Base-by-base conservation (phyloP, 64 coral and sea anemone species). In the Montipora efflorescens region DNA sequence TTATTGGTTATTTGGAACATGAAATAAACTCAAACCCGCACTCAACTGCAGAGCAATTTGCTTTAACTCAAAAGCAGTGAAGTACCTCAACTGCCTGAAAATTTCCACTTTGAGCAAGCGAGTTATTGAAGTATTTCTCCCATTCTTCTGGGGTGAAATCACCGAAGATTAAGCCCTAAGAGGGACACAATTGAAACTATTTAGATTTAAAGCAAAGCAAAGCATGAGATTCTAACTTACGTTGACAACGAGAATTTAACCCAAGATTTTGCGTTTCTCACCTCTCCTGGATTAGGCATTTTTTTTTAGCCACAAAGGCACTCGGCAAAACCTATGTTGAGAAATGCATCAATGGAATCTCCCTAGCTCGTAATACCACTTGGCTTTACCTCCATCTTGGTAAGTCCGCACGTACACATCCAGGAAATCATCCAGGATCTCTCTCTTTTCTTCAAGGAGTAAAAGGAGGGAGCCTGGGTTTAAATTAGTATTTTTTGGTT, bases 111-210 rank as follows among this genome's bases (percentile, higher is more conserved):
- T 84, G 82, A 67, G 79, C 80, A 19, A 73, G 75, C 51, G 88
- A 85, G 75, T 94, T 84, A 44, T 76, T 89, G n/a, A 97, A 83
- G 59, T 93, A 91, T 47, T 95, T 92, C 25, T 90, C 76, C 96
- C 92, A 97, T 66, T 97, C 96, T 59, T 92, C 89, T 55, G 88
- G 62, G n/a, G 96, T 90, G 48, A 97, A 97, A 83, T 95, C 93
- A 46, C 96, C 96, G 88, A 97, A 97, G 48, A 73, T 43, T 75
- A 97, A 79, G 55, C 93, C 76, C 96, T 97, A 44, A 43, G 8
- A 48, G 75, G 23, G 62, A 85, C 12, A 43, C 47, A 46, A 84
- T 84, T 84, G 36, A 46, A 46, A 36, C 36, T 36, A 36, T 36
- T 36, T 36, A 25, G 22, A 83, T 57, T 57, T 57, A 57, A 57